phyloP scores from a whole-genome alignment of 2,797 vertebrate genomes.

The Alcedo quadribrachys region DNA sequence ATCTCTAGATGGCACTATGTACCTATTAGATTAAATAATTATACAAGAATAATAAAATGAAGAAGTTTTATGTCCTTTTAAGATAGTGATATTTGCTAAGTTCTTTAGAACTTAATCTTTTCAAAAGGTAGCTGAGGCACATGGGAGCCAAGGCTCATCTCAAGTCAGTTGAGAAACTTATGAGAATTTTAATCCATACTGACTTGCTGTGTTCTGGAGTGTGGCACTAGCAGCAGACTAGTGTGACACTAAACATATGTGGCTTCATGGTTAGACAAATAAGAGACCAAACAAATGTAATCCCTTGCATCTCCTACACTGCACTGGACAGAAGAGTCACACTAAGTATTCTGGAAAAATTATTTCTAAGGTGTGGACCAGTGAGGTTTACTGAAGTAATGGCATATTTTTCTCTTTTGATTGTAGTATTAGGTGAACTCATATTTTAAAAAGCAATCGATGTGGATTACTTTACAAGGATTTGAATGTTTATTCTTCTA shows the following conservation, averaged over 20 bases:
- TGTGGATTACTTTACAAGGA: neutral
- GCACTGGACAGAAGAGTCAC: neutral
- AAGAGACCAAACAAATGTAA: neutral
- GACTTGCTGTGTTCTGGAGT: neutral
- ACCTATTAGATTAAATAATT: neutral
- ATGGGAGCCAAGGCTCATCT: neutral
- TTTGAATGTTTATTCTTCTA: neutral
- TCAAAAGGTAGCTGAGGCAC: accelerated
- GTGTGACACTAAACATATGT: neutral
- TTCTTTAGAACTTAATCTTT: neutral
- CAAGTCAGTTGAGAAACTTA: neutral
- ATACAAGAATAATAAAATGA: neutral
- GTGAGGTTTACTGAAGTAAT: neutral
- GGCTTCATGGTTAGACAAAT: neutral
- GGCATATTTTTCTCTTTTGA: neutral
- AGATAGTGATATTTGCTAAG: neutral
- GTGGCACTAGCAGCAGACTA: neutral
- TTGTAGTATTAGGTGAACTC: neutral
- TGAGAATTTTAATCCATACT: neutral
- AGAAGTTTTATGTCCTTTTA: neutral
- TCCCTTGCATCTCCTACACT: neutral
- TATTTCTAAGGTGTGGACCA: neutral
- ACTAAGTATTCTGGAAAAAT: neutral
- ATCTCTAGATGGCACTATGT: neutral
- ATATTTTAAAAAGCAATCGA: neutral